These are phyloP conservation scores for Acanthisitta chloris DNA, from an alignment of 2,113 vertebrate genomes.

Conservation along the genomic window DNA sequence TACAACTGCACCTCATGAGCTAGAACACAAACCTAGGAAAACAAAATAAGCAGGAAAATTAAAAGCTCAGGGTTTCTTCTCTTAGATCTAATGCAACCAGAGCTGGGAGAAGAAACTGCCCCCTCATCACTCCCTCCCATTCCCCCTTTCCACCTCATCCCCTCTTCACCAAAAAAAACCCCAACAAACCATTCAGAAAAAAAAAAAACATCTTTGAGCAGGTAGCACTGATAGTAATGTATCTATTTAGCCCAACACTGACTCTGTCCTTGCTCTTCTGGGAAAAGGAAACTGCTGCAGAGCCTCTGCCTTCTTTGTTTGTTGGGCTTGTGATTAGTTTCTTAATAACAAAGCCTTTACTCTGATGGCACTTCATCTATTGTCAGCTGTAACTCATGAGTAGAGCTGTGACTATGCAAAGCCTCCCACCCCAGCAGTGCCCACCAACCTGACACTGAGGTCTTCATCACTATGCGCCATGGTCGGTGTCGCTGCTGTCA, in stretches of 20 bases:
- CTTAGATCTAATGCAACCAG: neutral
- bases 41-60: neutral
- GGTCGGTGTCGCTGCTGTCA: neutral
- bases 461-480: neutral
- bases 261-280: neutral
- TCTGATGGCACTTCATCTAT: neutral
- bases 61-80: neutral
- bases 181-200: neutral
- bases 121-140: too few relatives aligned
- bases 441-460: neutral
- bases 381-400: neutral
- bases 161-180: neutral
- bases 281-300: neutral
- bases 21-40: neutral
- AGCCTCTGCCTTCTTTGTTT: neutral
- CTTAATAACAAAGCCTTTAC: neutral
- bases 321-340: neutral
- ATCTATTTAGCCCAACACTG: accelerated
- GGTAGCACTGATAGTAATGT: accelerated
- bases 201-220: neutral
- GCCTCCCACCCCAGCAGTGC: neutral
- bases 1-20: neutral
- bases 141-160: neutral
- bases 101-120: neutral
- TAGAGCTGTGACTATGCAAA: neutral